Evolutionary conservation across 1,140 invertebrate species (phyloP), one percentile per base, ranked within the genome.

Genomic region (Samia ricini): DNA sequence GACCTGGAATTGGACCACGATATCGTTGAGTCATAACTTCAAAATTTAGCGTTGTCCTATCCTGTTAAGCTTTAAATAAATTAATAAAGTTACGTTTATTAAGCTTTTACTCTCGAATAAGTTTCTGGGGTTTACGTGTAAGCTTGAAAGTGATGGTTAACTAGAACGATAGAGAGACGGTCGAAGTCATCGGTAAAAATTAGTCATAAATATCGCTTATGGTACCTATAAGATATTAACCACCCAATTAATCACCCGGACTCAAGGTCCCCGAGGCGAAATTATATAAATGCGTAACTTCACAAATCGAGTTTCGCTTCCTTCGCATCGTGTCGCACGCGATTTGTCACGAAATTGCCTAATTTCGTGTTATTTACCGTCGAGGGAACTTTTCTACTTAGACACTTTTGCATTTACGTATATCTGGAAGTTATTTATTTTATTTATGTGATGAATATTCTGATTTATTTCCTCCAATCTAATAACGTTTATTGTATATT

Each of bases 271-370:
- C 12, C 33, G 33, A 12, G n/a, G 33, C 33, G 4, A 42, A 42
- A 42, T 42, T 42, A 42, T 15, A 15, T 42, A 42, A 15, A 42
- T 12, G 7, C 15, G 33, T 42, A 42, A 42, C 33, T 42, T 42
- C 33, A 42, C 33, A 42, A 42, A 42, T 42, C 33, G 33, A 42
- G 33, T 42, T 42, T 42, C 33, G 33, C n/a, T 42, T 42, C 33
- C 33, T 10, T 3, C 26, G 26, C 3, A 8, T 42, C 33, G 33
- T 42, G 33, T 42, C 33, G 33, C 33, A 42, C 33, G 33, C 33
- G 15, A 42, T 42, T 12, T 42, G 33, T 42, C 33, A 42, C 33
- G 33, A 15, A 42, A 42, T 42, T 42, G 33, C 33, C 33, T 42
- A 42, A 42, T 42, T 42, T 42, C 33, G 33, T 42, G 33, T 42